Percentiles rank a stretch among this genome's conserved stretches.
These are phyloP conservation scores for Apeltes quadracus DNA, from an alignment of 2,113 vertebrate genomes.

Conservation along the genomic window DNA sequence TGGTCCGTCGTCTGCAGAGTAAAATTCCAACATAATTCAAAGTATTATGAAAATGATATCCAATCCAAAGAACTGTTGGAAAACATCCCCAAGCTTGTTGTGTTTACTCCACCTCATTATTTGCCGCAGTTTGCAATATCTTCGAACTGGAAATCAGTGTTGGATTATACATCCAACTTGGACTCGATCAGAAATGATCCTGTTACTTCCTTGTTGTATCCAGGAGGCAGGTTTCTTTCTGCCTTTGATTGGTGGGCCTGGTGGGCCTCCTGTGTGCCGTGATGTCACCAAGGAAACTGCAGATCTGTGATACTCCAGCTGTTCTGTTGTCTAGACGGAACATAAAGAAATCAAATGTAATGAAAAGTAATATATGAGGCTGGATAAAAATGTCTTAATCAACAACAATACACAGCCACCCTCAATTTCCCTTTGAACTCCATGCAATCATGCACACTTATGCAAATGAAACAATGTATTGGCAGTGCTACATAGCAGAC, in stretches of 20 bases:
- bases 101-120: conserved; percentile 35
- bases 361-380: conserved; percentile 38
- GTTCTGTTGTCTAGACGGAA: conserved; percentile 50
- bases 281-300: conserved; percentile 28
- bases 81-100: conserved; percentile 26
- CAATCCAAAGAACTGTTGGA: conserved; percentile 29
- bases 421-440: conserved; percentile 22
- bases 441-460: conserved; percentile 57
- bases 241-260: too few relatives aligned
- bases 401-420: conserved; percentile 28
- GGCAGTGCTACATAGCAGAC: conserved; percentile 65
- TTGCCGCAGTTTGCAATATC: neutral
- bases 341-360: conserved; percentile 39
- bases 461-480: conserved; percentile 56
- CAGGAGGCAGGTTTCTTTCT: conserved; percentile 37
- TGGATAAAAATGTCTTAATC: conserved; percentile 1
- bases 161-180: conserved; percentile 5
- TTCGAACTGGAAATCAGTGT: conserved; percentile 11
- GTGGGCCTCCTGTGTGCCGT: conserved; percentile 50
- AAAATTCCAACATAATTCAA: conserved; percentile 40
- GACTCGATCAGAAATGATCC: conserved; percentile 7
- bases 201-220: conserved; percentile 52
- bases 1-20: conserved; percentile 18
- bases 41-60: conserved; percentile 35
- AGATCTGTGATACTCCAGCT: conserved; percentile 10